Percentiles rank a stretch among this genome's conserved stretches.
These are phyloP conservation scores for Electrona antarctica DNA, from an alignment of 2,113 vertebrate species.

Conservation along the genomic window DNA sequence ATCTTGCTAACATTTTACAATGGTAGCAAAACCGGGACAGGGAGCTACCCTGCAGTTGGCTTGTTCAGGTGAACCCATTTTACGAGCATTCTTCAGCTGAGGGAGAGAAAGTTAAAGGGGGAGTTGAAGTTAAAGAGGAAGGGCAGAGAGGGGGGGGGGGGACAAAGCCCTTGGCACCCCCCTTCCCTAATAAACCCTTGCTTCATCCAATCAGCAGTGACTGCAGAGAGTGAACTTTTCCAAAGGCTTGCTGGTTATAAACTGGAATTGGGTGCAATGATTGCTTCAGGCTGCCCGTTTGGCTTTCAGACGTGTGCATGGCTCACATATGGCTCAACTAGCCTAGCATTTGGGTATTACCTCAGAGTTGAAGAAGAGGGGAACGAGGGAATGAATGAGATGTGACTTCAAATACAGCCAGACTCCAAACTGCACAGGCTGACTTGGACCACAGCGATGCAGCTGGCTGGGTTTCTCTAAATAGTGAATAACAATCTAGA, in stretches of 20 bases:
- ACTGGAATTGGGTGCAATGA: conserved; percentile 77
- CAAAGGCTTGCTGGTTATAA: conserved; percentile 76
- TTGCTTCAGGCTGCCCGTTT: conserved; percentile 78
- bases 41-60: conserved; percentile 69
- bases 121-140: conserved; percentile 76
- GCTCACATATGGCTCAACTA: conserved; percentile 70
- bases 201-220: conserved; percentile 67
- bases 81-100: conserved; percentile 80
- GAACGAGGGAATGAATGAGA: conserved; percentile 47
- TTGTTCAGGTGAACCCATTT: conserved; percentile 81
- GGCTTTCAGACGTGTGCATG: conserved; percentile 67
- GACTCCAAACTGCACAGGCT: conserved; percentile 40
- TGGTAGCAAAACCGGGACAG: conserved; percentile 71
- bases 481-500: conserved; percentile 39
- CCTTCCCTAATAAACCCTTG: conserved; percentile 71
- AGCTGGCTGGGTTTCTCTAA: conserved; percentile 25
- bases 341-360: conserved; percentile 58
- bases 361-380: conserved; percentile 63
- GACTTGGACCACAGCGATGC: conserved; percentile 27
- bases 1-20: conserved; percentile 77
- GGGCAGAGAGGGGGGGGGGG: conserved; percentile 56
- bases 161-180: conserved; percentile 69
- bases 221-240: conserved; percentile 67
- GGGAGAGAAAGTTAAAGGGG: conserved; percentile 74
- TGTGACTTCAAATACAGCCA: conserved; percentile 46